Conservation (phyloP, 2,888 invertebrate species). For the Lasioglossum vierecki region DNA sequence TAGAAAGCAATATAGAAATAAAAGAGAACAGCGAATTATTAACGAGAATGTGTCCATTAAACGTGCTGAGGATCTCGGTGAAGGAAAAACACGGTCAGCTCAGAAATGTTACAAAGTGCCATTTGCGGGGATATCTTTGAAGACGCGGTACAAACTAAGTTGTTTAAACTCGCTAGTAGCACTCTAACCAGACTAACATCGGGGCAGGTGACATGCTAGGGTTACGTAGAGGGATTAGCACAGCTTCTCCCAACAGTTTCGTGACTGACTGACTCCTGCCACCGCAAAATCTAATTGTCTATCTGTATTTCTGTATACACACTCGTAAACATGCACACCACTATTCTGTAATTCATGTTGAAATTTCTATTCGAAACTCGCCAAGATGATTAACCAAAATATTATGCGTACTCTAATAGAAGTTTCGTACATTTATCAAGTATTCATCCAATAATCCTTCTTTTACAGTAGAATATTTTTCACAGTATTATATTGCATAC, state of each 20-base stretch:
- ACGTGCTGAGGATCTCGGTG: neutral
- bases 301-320: constrained; percentile 22
- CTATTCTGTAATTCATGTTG: constrained; percentile 36
- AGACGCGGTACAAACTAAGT: constrained; percentile 66
- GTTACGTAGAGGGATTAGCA: constrained; percentile 62
- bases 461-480: neutral
- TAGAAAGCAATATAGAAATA: neutral
- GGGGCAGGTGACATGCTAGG: constrained; percentile 54
- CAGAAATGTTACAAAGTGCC: constrained; percentile 7
- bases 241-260: constrained; percentile 64
- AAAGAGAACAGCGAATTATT: neutral
- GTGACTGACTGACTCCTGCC: constrained; percentile 58
- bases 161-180: constrained; percentile 60
- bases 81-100: neutral
- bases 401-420: neutral
- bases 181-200: constrained; percentile 52
- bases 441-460: neutral
- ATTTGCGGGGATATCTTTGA: constrained; percentile 47
- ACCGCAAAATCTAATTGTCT: constrained; percentile 58
- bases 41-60: neutral
- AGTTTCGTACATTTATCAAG: neutral
- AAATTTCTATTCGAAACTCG: constrained; percentile 42
- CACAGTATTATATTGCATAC: neutral
- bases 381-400: constrained; percentile 8
- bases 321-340: neutral